Conservation (phyloP, 2,888 invertebrate genomes). For the Prenolepis imparis region DNA sequence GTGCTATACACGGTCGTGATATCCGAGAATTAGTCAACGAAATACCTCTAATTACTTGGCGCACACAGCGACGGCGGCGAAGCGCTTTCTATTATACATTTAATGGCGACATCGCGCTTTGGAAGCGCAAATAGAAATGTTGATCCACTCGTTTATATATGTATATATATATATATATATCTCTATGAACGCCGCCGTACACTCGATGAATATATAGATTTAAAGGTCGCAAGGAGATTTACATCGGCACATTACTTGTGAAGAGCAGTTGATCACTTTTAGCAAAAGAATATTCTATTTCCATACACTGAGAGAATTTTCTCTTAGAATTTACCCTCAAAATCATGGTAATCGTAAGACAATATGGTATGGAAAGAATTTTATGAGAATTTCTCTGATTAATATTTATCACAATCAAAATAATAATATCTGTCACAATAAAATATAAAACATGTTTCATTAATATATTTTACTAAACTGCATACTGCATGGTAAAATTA, state of each 20-base stretch:
- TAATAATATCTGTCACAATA: no score
- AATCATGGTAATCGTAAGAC: no score
- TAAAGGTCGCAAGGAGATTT: background rate
- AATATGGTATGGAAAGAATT: no score
- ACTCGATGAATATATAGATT: background rate
- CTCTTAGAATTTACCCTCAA: no score
- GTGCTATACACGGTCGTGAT: constrained; percentile 16
- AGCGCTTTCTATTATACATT: constrained; percentile 36
- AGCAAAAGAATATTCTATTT: background rate
- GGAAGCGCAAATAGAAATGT: constrained; percentile 41
- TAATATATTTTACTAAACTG: no score
- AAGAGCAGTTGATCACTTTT: constrained; percentile 5
- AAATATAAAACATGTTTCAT: no score
- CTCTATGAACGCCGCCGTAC: background rate
- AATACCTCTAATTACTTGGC: constrained; percentile 45
- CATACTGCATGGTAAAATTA: no score
- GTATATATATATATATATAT: background rate
- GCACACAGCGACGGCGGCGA: background rate
- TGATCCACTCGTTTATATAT: constrained; percentile 29
- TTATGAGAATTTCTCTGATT: no score
- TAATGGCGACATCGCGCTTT: constrained; percentile 40
- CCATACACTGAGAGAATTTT: no score
- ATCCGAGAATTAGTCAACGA: constrained; percentile 52
- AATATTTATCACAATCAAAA: no score
- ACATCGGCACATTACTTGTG: background rate